Conservation (phyloP, 2,888 invertebrate genomes). For the Synanthedon tipuliformis region DNA sequence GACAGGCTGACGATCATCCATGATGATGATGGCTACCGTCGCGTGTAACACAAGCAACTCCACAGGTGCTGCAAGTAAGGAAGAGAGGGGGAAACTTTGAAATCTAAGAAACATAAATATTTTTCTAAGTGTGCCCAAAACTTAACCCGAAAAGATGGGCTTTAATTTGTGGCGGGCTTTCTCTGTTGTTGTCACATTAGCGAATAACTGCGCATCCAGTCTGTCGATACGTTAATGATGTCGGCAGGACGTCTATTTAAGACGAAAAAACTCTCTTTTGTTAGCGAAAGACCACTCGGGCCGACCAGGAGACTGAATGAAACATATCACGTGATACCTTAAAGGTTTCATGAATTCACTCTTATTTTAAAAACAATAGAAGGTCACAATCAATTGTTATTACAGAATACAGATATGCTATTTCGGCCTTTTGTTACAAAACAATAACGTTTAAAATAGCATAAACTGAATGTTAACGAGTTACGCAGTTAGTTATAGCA, state of each 20-base stretch:
- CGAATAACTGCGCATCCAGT: constrained; percentile 58
- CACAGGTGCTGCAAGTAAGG: too few species aligned
- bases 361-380: constrained; percentile 31
- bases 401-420: constrained; percentile 11
- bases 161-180: constrained; percentile 64
- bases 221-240: constrained; percentile 67
- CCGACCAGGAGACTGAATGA: neutral
- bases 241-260: constrained; percentile 58
- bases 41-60: too few species aligned
- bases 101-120: neutral
- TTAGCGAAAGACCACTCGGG: constrained; percentile 7
- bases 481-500: constrained; percentile 19
- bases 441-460: constrained; percentile 17
- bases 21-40: too few species aligned
- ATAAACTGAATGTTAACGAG: neutral
- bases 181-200: constrained; percentile 69
- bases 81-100: too few species aligned
- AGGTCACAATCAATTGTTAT: constrained; percentile 18
- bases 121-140: constrained; percentile 20
- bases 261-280: constrained; percentile 48
- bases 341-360: neutral
- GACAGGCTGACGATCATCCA: too few species aligned
- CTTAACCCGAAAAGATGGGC: constrained; percentile 55
- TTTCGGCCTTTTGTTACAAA: constrained; percentile 11
- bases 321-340: neutral